Evolutionary conservation across 2,797 vertebrate species (phyloP).

Genomic region (Artibeus jamaicensis): DNA sequence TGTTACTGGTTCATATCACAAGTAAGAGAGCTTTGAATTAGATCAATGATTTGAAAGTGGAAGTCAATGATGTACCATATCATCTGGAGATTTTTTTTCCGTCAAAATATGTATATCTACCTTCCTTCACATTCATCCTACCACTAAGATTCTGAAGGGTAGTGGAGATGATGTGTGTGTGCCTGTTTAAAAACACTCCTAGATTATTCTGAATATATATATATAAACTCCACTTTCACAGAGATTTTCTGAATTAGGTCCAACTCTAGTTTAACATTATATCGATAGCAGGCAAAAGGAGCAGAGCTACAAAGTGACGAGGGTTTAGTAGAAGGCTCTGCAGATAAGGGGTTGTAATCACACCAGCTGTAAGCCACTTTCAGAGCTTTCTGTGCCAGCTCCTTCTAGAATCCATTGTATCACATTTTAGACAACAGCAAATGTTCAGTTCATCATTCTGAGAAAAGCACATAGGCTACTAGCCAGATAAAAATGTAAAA

Average conservation of each 20-base stretch:
- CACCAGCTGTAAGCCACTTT: background rate
- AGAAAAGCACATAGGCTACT: constrained; percentile 29
- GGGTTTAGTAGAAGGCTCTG: background rate
- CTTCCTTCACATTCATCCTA: background rate
- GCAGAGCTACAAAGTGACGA: background rate
- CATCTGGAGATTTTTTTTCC: background rate
- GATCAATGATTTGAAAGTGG: constrained; percentile 31
- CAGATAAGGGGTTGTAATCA: background rate
- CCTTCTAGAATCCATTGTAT: constrained; percentile 8
- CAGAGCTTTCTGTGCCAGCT: background rate
- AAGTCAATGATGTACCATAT: background rate
- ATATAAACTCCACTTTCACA: background rate
- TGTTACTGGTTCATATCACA: constrained; percentile 6
- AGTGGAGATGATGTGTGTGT: background rate
- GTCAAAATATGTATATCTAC: background rate
- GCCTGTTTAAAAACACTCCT: background rate
- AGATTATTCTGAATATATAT: background rate
- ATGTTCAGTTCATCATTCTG: constrained; percentile 1
- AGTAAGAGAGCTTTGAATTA: background rate
- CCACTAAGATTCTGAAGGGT: constrained; percentile 28
- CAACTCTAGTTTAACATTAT: background rate
- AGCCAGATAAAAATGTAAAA: constrained; percentile 37
- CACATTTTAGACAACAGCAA: constrained; percentile 36
- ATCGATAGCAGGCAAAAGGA: background rate
- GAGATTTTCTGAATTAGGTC: constrained; percentile 34